Evolutionary conservation across 2,797 vertebrate genomes (phyloP), one percentile per base, ranked within the genome.

Genomic region (Pelochelys cantorii): DNA sequence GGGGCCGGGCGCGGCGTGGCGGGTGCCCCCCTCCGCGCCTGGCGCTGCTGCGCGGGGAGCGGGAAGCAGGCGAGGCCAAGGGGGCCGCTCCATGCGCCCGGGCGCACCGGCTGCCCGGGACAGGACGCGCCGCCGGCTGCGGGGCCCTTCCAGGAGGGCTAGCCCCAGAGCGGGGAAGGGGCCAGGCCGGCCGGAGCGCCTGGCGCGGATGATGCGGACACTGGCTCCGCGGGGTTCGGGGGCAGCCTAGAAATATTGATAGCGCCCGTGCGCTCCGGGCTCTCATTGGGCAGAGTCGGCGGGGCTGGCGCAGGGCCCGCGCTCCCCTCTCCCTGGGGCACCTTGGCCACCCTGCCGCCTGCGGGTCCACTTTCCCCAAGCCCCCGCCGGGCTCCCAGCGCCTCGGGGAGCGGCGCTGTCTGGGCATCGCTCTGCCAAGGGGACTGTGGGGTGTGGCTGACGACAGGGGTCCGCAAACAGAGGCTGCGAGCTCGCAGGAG

Each of bases 241-340:
- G 95, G 92, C 95, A 62, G 97, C 55, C 88, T 83, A 91, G 96
- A 91, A 87, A 96, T 86, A 96, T 91, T 29, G 96, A 95, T 97
- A 84, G 95, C 97, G 96, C 96, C 94, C 87, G 83, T 82, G 93
- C 14, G 96, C 96, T 95, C 59, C 94, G 83, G 97, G 94, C 96
- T 95, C 97, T 97, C 97, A 97, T 97, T 97, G 97, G 97, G 97
- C 97, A 95, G 97, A 93, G 83, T 91, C 97, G 94, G 95, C 96
- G 96, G 95, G 97, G 87, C 83, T 14, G 53, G 78, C 71, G 60
- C 84, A 90, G 91, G 86, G 93, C 17, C 81, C 9, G 85, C 53
- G 60, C 27, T 29, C 29, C 89, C 93, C 90, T 37, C 93, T 80
- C 87, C 84, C 91, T 81, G 3, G 62, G 92, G 86, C 94, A 92